These are phyloP conservation scores for Bos taurus DNA, from an alignment of 2,113 vertebrate genomes.

Conservation along the genomic window DNA sequence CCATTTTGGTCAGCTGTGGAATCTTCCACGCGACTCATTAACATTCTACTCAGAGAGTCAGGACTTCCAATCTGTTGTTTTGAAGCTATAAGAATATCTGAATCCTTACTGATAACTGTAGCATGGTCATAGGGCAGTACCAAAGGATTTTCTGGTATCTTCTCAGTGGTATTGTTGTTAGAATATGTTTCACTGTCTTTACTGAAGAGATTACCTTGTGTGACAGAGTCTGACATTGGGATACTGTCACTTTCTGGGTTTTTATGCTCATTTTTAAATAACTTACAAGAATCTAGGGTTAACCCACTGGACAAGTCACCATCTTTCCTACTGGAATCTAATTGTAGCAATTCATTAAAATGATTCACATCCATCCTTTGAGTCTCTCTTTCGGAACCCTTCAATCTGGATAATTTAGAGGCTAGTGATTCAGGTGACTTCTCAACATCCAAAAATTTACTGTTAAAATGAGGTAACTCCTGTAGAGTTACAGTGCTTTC, in stretches of 20 bases:
- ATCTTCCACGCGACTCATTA: slow-evolving; percentile 4
- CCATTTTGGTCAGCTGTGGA: background rate
- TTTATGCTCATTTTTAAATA: slow-evolving; percentile 22
- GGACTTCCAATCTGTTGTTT: slow-evolving; percentile 41
- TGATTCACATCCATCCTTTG: background rate
- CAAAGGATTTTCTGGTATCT: slow-evolving; percentile 42
- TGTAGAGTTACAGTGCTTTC: slow-evolving; percentile 55
- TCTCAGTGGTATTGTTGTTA: slow-evolving; percentile 20
- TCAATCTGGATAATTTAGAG: slow-evolving; percentile 88
- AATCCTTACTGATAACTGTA: background rate
- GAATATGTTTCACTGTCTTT: background rate
- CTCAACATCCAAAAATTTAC: background rate
- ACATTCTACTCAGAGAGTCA: background rate
- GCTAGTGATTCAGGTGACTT: slow-evolving; percentile 82
- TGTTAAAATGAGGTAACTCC: slow-evolving; percentile 64
- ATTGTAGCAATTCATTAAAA: slow-evolving; percentile 50
- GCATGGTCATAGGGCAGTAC: background rate
- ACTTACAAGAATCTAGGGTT: slow-evolving; percentile 49
- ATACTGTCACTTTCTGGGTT: background rate
- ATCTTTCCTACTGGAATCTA: slow-evolving; percentile 39
- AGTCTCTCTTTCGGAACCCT: slow-evolving; percentile 67
- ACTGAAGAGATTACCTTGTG: background rate
- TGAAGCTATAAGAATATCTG: slow-evolving; percentile 3
- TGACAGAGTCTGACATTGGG: background rate
- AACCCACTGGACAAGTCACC: background rate